Evolutionary conservation across 2,888 invertebrate species (phyloP).

Genomic region (Eupelmus urozonus): DNA sequence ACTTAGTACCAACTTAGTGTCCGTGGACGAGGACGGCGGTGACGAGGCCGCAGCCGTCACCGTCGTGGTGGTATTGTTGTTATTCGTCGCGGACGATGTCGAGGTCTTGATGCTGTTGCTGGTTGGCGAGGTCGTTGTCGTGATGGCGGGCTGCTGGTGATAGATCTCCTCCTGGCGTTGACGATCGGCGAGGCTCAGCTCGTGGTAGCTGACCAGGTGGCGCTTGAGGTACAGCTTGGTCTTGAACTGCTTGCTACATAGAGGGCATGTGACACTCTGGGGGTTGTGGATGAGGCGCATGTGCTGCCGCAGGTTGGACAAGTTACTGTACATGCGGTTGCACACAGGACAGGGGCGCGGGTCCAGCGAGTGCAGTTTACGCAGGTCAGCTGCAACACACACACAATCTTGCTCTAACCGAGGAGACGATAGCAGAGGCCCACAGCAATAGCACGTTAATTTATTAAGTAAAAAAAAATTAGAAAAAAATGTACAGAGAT

Average conservation of each 20-base stretch:
- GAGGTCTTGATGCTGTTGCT: slow-evolving; percentile 29
- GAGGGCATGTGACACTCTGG: slow-evolving; percentile 81
- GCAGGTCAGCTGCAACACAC: slow-evolving; percentile 78
- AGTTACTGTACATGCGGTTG: slow-evolving; percentile 83
- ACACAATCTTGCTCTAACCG: slow-evolving; percentile 68
- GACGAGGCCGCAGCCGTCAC: slow-evolving; percentile 11
- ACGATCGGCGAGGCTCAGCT: slow-evolving; percentile 74
- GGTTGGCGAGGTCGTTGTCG: slow-evolving; percentile 24
- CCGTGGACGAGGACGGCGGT: slow-evolving; percentile 35
- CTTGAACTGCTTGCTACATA: slow-evolving; percentile 83
- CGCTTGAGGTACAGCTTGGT: slow-evolving; percentile 82
- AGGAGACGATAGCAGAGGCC: slow-evolving; percentile 61
- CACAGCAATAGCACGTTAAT: slow-evolving; percentile 60
- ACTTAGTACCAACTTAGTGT: slow-evolving; percentile 58
- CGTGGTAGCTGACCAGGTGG: slow-evolving; percentile 81
- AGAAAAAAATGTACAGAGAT: slow-evolving; percentile 38
- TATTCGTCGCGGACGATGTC: slow-evolving; percentile 4
- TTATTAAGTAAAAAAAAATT: slow-evolving; percentile 28
- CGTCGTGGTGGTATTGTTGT: slow-evolving; percentile 36
- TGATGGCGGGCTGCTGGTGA: slow-evolving; percentile 70
- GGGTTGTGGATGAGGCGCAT: slow-evolving; percentile 83
- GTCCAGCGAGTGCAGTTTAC: slow-evolving; percentile 79
- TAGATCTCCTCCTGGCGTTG: slow-evolving; percentile 76
- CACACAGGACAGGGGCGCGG: slow-evolving; percentile 82
- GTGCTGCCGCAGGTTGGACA: slow-evolving; percentile 83